Evolutionary conservation across 1,140 invertebrate species (phyloP), one percentile per base, ranked within the genome.

Genomic region (Sitobion miscanthi): DNA sequence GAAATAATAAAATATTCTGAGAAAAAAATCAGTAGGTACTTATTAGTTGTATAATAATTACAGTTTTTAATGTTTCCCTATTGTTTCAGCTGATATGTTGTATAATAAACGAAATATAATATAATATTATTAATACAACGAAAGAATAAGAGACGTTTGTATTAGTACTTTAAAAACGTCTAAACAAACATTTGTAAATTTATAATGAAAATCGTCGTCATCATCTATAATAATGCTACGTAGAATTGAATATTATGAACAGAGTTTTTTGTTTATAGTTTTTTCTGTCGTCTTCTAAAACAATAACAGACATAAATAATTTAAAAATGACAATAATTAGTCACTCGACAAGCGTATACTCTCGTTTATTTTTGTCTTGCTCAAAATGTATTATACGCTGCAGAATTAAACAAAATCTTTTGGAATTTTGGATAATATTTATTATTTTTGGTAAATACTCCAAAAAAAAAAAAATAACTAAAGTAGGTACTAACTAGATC

Each of bases 221-320:
- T 30, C 62, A 69, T 69, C 25, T n/a, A 62, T 62, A 52, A 14
- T 14, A 30, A 5, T 69, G 8, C 21, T 30, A 30, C 62, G 3
- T 62, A 30, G 62, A 69, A 69, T 69, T 69, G n/a, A 69, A 69
- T 69, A 69, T 69, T 52, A 49, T 47, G 20, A 83, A 23, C 8
- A 83, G 45, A 38, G 47, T 69, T 69, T 52, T 49, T 88, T 88
- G 86, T 88, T 88, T n/a, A 45, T 21, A 21, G 9, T 88, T 88
- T 52, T 87, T 17, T 88, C 52, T 17, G 17, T 8, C 30, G 5
- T n/a, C 30, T 20, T 30, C 45, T 35, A 23, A 20, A 25, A 86
- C 20, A 45, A 86, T 86, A 86, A 86, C 20, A 11, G 21, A 45
- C 35, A 38, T 42, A 38, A 52, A 38, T 83, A 9, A 38, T 83